A percentile compares a stretch with the other conserved stretches of the same genome.
Evolutionary conservation across 2,888 invertebrate species (phyloP).

Genomic region (Amphipoea lucens): DNA sequence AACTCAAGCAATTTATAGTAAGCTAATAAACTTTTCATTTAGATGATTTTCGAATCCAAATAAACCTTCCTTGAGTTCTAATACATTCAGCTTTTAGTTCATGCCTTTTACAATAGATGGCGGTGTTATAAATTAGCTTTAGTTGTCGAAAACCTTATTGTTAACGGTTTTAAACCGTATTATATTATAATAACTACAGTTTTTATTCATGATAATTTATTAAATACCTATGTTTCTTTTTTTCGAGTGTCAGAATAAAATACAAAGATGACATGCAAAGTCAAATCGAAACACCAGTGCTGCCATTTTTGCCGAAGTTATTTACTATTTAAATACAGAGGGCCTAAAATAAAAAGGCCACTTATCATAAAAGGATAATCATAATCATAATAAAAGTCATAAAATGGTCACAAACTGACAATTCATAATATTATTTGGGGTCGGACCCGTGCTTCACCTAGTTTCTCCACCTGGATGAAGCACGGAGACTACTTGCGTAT

Average conservation of each 20-base stretch:
- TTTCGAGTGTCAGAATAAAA: not conserved
- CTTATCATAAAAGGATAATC: too few species aligned
- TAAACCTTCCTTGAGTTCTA: not conserved
- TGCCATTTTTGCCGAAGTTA: not conserved
- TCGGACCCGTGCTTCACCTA: too few species aligned
- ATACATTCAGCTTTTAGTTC: not conserved
- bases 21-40: not conserved
- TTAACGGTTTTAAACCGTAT: slow-evolving; percentile 2
- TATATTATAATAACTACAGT: not conserved
- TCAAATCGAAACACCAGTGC: not conserved
- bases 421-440: too few species aligned
- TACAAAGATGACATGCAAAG: not conserved
- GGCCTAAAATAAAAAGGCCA: too few species aligned
- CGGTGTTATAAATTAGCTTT: slow-evolving; percentile 2
- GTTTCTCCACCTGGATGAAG: too few species aligned
- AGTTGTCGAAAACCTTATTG: not conserved
- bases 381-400: too few species aligned
- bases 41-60: not conserved
- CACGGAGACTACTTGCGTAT: too few species aligned
- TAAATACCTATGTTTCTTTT: not conserved
- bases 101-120: slow-evolving; percentile 38
- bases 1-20: not conserved
- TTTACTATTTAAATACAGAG: not conserved
- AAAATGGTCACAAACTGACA: too few species aligned
- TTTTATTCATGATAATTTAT: not conserved